Evolutionary conservation across 2,797 vertebrate genomes (phyloP), one percentile per base, ranked within the genome.

Genomic region (Chelmon rostratus): DNA sequence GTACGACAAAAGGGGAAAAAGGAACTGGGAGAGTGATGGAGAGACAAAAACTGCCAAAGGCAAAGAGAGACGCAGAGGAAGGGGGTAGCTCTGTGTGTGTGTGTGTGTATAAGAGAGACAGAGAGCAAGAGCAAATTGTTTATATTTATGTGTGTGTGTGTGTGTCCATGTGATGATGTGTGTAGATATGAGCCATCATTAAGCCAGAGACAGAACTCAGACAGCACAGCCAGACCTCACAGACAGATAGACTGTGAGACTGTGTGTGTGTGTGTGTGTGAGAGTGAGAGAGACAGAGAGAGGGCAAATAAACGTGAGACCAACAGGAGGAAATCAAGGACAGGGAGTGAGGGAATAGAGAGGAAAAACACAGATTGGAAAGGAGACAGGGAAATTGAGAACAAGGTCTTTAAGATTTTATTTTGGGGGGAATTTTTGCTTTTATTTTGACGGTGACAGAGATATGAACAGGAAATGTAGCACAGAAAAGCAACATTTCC

Each of bases 111-210:
- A 8, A 15, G 15, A 18, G n/a, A 28, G 31, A 63, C 18, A 13
- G 46, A 18, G n/a, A 28, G 31, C 63, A 18, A 13, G 46, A 21
- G 65, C 12, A 53, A 47, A 57, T 44, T 63, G 46, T 11, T 49
- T 57, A 33, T 42, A 31, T 82, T 42, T 57, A 53, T 38, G 65
- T 52, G 37, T 13, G 23, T 53, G 25, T 21, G 38, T 78, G 49
- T 42, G 49, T 52, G 47, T 73, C 23, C 46, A 58, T 64, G 40
- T 61, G 58, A 53, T 79, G 50, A 61, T 54, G 53, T 69, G 44
- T 70, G 49, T 38, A 66, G 76, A 83, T 79, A 65, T 68, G 57
- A 75, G 37, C 42, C 62, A 78, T 63, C 59, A 79, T 62, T 79
- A 78, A 68, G 33, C 35, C 72, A 62, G 28, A 72, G 23, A 53